Base-by-base conservation (phyloP, 1,140 invertebrate species). In the Manduca sexta region DNA sequence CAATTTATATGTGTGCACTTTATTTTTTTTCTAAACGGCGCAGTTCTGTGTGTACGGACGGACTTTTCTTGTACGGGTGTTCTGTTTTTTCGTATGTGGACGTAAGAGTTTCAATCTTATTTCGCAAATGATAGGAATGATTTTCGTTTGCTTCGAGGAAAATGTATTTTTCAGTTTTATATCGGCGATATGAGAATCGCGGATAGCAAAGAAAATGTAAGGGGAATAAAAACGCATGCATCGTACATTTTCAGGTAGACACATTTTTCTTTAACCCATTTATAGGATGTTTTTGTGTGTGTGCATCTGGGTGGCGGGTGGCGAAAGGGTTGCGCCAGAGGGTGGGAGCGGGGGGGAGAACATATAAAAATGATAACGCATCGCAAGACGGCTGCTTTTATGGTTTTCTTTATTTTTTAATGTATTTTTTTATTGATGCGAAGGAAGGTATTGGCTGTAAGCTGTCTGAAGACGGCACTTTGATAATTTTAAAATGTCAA, bases 341-440 rank as follows among this genome's bases (percentile, higher is more conserved):
- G 53, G 69, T 51, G 52, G 64, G 65, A 35, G 48, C 67, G 55
- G 50, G 61, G 68, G 61, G 63, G 65, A 33, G 65, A 69, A 77
- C 79, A 85, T 83, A 85, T 85, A 85, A 85, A 85, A 85, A 85
- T 85, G 82, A 85, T 85, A 83, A 85, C 82, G 79, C 82, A 85
- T 83, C 74, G 82, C 76, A 77, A 85, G 82, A 85, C 82, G 80
- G 80, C 80, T 71, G 78, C 79, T 85, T 85, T 85, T 85, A 85
- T 82, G 76, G 82, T 79, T 85, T 83, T 80, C 72, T 81, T 85
- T 80, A 80, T 79, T 83, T 83, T 80, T 83, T 81, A 76, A 82
- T 73, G 68, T 71, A 72, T 82, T 72, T 74, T n/a, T 85, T 83
- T 83, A 78, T 77, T 81, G 68, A 72, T 73, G 64, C 58, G 60